These are phyloP conservation scores for Glossophaga mutica DNA, from an alignment of 2,797 vertebrate genomes.

Conservation along the genomic window DNA sequence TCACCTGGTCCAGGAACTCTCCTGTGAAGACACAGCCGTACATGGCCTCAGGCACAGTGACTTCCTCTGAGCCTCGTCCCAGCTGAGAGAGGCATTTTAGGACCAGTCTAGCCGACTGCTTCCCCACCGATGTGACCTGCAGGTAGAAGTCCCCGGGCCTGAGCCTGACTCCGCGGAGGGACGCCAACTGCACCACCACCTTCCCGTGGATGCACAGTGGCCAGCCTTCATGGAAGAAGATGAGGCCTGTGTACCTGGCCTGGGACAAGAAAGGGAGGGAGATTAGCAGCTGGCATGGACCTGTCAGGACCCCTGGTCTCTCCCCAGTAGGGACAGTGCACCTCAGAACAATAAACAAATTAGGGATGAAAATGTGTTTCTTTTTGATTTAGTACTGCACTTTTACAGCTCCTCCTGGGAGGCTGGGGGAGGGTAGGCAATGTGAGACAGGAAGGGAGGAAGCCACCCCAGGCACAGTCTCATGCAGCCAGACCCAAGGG, in stretches of 20 bases:
- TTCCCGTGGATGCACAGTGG: slow-evolving; percentile 89
- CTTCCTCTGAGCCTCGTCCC: slow-evolving; percentile 85
- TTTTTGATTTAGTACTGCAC: neutral
- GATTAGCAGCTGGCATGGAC: neutral
- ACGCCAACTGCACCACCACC: slow-evolving; percentile 87
- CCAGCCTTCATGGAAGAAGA: slow-evolving; percentile 89
- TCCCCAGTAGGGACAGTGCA: neutral
- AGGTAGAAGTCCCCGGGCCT: slow-evolving; percentile 90
- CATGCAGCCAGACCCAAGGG: neutral
- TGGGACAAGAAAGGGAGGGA: slow-evolving; percentile 71
- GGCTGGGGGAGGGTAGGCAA: neutral
- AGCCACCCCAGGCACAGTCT: neutral
- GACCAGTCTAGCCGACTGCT: slow-evolving; percentile 85
- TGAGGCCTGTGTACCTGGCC: slow-evolving; percentile 85
- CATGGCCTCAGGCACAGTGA: slow-evolving; percentile 87
- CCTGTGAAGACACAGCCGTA: slow-evolving; percentile 87
- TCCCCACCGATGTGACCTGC: slow-evolving; percentile 84
- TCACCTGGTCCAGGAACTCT: slow-evolving; percentile 89
- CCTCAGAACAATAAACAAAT: neutral
- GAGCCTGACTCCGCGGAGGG: slow-evolving; percentile 87
- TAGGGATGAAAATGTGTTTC: neutral
- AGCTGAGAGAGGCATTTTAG: slow-evolving; percentile 89
- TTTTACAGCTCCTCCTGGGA: neutral
- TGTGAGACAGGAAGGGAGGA: neutral
- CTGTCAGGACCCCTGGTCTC: neutral